Conservation (phyloP, 2,113 vertebrate genomes). For the Chiloscyllium plagiosum region DNA sequence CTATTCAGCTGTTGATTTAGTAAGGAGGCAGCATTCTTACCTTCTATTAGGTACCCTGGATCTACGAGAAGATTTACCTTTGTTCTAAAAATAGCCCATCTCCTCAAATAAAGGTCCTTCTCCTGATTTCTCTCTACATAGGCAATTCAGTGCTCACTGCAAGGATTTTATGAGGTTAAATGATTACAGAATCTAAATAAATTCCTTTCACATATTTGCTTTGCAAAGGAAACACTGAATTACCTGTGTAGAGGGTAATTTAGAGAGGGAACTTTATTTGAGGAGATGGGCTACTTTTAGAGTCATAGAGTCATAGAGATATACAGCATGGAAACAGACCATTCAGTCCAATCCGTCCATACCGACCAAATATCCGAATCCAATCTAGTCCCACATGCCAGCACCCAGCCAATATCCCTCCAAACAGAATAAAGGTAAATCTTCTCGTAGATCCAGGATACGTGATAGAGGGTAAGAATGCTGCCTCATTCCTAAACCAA, state of each 20-base stretch:
- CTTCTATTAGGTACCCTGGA: background rate
- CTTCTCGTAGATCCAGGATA: background rate
- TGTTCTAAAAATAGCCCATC: background rate
- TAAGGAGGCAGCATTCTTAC: background rate
- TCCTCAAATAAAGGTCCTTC: background rate
- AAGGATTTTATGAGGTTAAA: background rate
- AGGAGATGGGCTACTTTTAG: background rate
- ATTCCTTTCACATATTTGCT: background rate
- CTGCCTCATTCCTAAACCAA: background rate
- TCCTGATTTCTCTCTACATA: background rate
- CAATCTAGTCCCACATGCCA: too few relatives aligned
- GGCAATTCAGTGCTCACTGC: background rate
- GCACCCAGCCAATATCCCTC: too few relatives aligned
- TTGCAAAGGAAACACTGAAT: background rate
- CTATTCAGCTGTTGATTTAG: background rate
- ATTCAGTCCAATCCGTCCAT: too few relatives aligned
- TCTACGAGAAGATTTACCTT: background rate
- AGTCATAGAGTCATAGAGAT: too few relatives aligned
- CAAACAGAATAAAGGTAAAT: background rate
- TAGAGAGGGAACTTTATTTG: background rate
- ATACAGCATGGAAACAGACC: too few relatives aligned
- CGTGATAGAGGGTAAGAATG: background rate
- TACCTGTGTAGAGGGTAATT: background rate
- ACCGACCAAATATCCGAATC: too few relatives aligned
- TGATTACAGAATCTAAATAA: background rate